Evolutionary conservation across 2,888 invertebrate species (phyloP).

Genomic region (Cataglyphis albicans): DNA sequence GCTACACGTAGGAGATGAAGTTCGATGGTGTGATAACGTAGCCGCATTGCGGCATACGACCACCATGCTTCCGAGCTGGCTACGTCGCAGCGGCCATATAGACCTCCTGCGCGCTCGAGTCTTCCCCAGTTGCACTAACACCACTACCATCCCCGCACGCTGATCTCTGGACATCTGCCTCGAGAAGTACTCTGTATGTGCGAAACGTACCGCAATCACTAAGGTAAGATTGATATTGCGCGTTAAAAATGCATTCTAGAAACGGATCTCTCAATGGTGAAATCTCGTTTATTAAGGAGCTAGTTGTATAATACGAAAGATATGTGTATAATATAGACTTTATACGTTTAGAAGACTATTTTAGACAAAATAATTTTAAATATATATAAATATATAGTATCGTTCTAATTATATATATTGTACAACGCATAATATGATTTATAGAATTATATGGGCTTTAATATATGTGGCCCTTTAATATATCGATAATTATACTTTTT

Average conservation of each 20-base stretch:
- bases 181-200: constrained; percentile 21
- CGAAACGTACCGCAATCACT: neutral
- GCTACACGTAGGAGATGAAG: constrained; percentile 61
- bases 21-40: constrained; percentile 81
- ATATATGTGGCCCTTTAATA: neutral
- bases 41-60: constrained; percentile 83
- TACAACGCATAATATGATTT: neutral
- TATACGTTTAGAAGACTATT: neutral
- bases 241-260: constrained; percentile 38
- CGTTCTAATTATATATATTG: neutral
- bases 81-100: constrained; percentile 65
- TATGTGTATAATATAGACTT: neutral
- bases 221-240: constrained; percentile 23
- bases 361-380: neutral
- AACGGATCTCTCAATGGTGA: constrained; percentile 4
- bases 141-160: neutral
- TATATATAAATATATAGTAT: neutral
- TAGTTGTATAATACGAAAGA: neutral
- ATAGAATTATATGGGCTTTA: neutral
- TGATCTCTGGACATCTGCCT: constrained; percentile 13
- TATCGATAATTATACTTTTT: neutral
- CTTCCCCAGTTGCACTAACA: constrained; percentile 43
- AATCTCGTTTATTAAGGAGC: constrained; percentile 16
- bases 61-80: constrained; percentile 73
- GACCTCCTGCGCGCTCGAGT: constrained; percentile 56